phyloP scores from a whole-genome alignment of 2,797 vertebrate species.

The Peromyscus melanophrys region DNA sequence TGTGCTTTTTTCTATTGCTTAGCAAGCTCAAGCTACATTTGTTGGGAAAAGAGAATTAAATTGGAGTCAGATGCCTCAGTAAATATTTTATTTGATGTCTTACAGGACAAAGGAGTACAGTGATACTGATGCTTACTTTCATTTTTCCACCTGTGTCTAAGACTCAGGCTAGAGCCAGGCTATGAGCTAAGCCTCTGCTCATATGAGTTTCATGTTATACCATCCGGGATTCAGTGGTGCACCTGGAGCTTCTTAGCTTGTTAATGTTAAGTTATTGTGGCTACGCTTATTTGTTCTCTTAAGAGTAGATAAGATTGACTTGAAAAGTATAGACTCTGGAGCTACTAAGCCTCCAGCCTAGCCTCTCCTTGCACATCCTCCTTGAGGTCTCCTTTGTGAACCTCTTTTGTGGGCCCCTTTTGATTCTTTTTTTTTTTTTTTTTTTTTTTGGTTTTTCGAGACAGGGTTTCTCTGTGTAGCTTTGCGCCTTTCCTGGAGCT shows the following conservation, averaged over 20 bases:
- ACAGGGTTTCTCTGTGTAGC: too few species aligned
- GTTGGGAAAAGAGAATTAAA: slow-evolving; percentile 65
- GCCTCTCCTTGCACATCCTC: not conserved
- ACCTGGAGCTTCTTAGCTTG: not conserved
- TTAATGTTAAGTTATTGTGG: not conserved
- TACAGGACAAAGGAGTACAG: not conserved
- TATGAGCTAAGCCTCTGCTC: not conserved
- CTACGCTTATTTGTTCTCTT: not conserved
- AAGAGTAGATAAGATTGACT: not conserved
- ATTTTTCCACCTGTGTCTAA: not conserved
- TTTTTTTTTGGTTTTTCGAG: too few species aligned
- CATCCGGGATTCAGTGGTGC: not conserved
- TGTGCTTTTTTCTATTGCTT: slow-evolving; percentile 56
- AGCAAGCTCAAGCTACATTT: slow-evolving; percentile 54
- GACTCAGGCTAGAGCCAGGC: not conserved
- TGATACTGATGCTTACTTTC: not conserved
- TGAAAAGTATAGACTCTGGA: not conserved
- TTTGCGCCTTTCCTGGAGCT: too few species aligned
- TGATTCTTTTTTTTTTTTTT: too few species aligned
- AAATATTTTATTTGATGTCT: slow-evolving; percentile 30
- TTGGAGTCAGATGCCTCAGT: slow-evolving; percentile 21
- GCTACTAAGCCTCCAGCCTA: too few species aligned
- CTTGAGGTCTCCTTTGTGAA: not conserved
- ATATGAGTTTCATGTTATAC: not conserved
- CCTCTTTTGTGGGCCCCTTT: not conserved